Conservation (phyloP, 2,113 vertebrate species). For the Zonotrichia leucophrys region DNA sequence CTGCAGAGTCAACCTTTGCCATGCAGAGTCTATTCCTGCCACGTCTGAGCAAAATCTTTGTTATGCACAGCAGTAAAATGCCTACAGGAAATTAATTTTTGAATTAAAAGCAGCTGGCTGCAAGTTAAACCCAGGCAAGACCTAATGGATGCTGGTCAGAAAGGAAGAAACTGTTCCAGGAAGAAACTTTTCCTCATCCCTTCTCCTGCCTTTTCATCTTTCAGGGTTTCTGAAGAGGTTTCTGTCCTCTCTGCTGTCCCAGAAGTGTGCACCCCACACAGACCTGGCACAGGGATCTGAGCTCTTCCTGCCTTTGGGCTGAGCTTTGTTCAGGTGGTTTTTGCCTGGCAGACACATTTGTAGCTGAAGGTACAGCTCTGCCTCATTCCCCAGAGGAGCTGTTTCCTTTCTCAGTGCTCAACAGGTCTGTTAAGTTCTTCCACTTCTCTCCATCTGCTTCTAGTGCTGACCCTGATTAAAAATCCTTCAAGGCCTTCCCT, state of each 20-base stretch:
- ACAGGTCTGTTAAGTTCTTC: neutral
- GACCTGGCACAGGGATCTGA: neutral
- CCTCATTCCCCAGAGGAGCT: neutral
- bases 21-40: slow-evolving; percentile 3
- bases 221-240: neutral
- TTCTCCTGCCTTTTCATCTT: neutral
- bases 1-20: slow-evolving; percentile 33
- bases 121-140: slow-evolving; percentile 9
- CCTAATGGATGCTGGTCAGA: neutral
- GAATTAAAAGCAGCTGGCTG: slow-evolving; percentile 47
- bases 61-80: slow-evolving; percentile 25
- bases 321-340: neutral
- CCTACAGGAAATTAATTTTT: slow-evolving; percentile 52
- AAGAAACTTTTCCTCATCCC: neutral
- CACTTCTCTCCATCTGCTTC: neutral
- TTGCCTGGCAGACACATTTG: neutral
- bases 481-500: neutral
- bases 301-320: neutral
- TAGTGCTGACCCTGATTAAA: neutral
- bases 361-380: neutral
- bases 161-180: neutral
- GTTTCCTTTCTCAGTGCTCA: neutral
- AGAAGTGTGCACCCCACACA: neutral
- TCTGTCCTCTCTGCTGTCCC: neutral
- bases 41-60: slow-evolving; percentile 2